These are phyloP conservation scores for Idris sp. DNA, from an alignment of 1,140 invertebrate species.

Conservation along the genomic window DNA sequence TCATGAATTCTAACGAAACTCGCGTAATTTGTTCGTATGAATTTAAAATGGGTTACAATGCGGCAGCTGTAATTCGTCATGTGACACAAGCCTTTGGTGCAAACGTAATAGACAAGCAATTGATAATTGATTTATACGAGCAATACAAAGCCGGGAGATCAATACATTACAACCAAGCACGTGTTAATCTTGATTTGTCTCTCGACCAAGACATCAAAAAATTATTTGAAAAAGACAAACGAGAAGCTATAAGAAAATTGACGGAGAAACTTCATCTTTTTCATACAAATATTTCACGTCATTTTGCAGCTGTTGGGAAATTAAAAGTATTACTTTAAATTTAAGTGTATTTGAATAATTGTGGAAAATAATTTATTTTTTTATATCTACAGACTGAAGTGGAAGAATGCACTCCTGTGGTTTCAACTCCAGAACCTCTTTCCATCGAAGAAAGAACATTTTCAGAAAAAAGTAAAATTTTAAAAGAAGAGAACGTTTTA, in stretches of 20 bases:
- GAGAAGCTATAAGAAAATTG: conserved; percentile 20
- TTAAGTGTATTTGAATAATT: too few species aligned
- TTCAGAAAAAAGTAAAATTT: too few species aligned
- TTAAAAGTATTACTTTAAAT: too few species aligned
- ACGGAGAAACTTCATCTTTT: conserved; percentile 31
- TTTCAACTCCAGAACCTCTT: too few species aligned
- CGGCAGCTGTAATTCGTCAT: conserved; percentile 42
- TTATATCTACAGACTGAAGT: too few species aligned
- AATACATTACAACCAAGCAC: not conserved
- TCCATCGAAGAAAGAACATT: too few species aligned
- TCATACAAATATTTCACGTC: conserved; percentile 47
- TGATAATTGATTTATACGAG: conserved; percentile 15
- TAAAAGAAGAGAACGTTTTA: too few species aligned
- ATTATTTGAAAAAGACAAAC: conserved; percentile 25
- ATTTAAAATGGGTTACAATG: conserved; percentile 52
- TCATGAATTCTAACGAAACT: conserved; percentile 37
- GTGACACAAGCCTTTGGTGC: conserved; percentile 33
- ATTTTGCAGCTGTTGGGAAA: conserved; percentile 30
- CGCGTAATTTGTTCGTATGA: conserved; percentile 48
- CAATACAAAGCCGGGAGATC: conserved; percentile 22
- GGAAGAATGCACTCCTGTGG: too few species aligned
- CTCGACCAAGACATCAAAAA: conserved; percentile 25
- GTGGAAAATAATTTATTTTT: conserved; percentile 17
- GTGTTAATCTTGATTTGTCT: not conserved
- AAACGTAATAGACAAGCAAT: conserved; percentile 19